A percentile compares a stretch with the other conserved stretches of the same genome.
Evolutionary conservation across 2,113 vertebrate genomes (phyloP).

Genomic region (Cricetomys ansorgei): DNA sequence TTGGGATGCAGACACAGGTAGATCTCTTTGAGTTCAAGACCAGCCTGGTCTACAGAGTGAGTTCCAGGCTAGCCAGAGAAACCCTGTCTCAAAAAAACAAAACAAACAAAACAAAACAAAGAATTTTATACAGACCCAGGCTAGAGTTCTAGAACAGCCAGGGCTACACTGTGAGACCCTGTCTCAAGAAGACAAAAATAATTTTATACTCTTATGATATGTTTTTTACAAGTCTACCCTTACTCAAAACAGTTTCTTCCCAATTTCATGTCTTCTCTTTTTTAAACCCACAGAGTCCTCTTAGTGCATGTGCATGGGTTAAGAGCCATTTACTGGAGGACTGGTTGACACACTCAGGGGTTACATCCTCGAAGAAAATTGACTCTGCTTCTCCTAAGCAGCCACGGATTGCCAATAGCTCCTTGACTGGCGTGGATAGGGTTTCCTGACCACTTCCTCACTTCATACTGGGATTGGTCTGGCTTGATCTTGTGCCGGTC

Average conservation of each 20-base stretch:
- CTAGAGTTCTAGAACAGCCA: too few relatives aligned
- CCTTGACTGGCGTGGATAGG: not conserved
- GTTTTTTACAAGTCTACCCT: not conserved
- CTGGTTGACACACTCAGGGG: not conserved
- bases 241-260: not conserved
- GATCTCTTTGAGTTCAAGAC: too few relatives aligned
- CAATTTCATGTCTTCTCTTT: not conserved
- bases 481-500: not conserved
- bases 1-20: too few relatives aligned
- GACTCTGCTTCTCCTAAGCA: not conserved
- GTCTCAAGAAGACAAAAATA: not conserved
- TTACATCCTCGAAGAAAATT: not conserved
- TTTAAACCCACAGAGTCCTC: not conserved
- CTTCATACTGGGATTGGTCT: not conserved
- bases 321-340: not conserved
- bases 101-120: not conserved
- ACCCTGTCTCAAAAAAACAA: not conserved
- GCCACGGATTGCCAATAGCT: not conserved
- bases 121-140: too few relatives aligned
- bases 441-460: not conserved
- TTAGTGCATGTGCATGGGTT: not conserved
- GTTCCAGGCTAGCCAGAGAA: too few relatives aligned
- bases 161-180: too few relatives aligned
- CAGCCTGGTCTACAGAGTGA: too few relatives aligned
- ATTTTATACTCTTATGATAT: not conserved